Conservation (phyloP, 1,140 invertebrate genomes). For the Drosophila sulfurigaster region DNA sequence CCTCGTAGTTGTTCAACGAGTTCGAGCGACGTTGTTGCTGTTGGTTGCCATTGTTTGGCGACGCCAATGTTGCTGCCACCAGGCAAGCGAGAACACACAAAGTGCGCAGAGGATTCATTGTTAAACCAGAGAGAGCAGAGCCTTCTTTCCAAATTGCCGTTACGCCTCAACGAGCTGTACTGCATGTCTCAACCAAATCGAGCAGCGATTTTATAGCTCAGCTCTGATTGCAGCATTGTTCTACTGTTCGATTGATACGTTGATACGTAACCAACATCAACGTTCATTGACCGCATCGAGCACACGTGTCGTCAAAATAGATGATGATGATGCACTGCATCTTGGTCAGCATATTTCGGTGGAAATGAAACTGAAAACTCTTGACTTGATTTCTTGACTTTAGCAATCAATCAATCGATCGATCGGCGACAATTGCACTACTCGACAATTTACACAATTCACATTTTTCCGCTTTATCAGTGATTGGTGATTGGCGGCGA, state of each 20-base stretch:
- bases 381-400: not conserved
- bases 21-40: slow-evolving; percentile 28
- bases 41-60: slow-evolving; percentile 24
- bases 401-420: slow-evolving; percentile 10
- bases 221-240: not conserved
- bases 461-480: slow-evolving; percentile 44
- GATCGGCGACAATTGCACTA: not conserved
- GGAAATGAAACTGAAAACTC: slow-evolving; percentile 11
- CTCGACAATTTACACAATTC: slow-evolving; percentile 22
- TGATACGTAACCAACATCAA: not conserved
- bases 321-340: slow-evolving; percentile 9
- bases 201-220: slow-evolving; percentile 53
- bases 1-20: slow-evolving; percentile 51
- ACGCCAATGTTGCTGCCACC: slow-evolving; percentile 53
- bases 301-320: slow-evolving; percentile 52
- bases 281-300: slow-evolving; percentile 10
- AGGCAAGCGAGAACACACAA: slow-evolving; percentile 68
- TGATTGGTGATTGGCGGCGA: slow-evolving; percentile 1
- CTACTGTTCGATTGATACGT: too few species aligned
- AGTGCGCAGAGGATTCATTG: slow-evolving; percentile 71
- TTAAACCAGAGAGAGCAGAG: not conserved
- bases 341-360: slow-evolving; percentile 45
- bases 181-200: slow-evolving; percentile 34
- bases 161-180: slow-evolving; percentile 58
- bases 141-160: slow-evolving; percentile 36